phyloP scores from a whole-genome alignment of 1,140 invertebrate species.

The Teleogryllus occipitalis region DNA sequence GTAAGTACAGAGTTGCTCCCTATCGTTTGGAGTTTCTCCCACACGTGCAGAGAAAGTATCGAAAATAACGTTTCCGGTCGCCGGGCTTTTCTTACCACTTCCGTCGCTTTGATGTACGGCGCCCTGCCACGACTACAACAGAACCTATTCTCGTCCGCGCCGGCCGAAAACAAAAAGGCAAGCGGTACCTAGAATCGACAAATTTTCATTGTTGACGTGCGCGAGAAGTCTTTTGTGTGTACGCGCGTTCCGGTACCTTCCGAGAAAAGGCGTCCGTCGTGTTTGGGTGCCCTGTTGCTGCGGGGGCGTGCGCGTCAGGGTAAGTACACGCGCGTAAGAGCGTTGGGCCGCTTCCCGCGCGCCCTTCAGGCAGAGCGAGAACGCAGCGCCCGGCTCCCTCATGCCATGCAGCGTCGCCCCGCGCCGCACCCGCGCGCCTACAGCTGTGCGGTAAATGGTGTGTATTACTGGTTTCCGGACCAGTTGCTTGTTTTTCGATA shows the following conservation, averaged over 20 bases:
- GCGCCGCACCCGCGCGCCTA: not conserved
- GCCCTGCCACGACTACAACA: not conserved
- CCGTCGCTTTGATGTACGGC: not conserved
- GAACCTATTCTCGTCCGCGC: not conserved
- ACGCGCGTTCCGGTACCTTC: no score
- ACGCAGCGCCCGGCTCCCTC: not conserved
- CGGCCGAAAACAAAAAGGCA: not conserved
- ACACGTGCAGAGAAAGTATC: not conserved
- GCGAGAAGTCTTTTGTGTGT: not conserved
- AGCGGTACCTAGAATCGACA: not conserved
- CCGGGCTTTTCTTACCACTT: not conserved
- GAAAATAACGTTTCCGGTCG: not conserved
- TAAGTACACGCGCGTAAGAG: no score
- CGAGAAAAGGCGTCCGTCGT: no score
- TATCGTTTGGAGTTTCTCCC: no score
- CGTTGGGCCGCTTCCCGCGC: no score
- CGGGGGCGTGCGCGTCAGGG: no score
- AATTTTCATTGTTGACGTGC: not conserved
- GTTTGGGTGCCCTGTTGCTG: no score
- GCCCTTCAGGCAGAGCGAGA: no score
- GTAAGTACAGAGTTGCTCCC: no score
- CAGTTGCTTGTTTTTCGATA: slow-evolving; percentile 4
- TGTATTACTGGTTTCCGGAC: slow-evolving; percentile 3
- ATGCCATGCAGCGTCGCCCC: not conserved
- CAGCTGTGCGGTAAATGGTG: slow-evolving; percentile 3